Conservation (phyloP, 2,113 vertebrate species). For the Cariama cristata region DNA sequence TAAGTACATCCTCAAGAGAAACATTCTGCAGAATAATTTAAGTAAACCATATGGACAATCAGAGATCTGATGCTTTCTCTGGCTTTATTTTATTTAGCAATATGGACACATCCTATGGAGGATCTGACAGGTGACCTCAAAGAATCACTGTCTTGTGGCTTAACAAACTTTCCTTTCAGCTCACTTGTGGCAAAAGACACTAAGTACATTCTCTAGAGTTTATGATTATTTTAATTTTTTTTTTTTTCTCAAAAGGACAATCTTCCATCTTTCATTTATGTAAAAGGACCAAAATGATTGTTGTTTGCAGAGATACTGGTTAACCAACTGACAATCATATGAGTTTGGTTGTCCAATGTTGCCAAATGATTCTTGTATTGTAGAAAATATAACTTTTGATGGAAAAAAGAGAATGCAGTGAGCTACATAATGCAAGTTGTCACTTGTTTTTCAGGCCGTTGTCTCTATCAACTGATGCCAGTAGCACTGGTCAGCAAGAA, state of each 20-base stretch:
- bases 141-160: background rate
- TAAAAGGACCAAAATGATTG: background rate
- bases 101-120: background rate
- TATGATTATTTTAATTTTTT: background rate
- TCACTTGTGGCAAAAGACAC: background rate
- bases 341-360: background rate
- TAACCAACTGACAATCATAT: background rate
- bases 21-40: background rate
- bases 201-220: background rate
- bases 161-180: background rate
- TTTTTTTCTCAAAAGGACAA: background rate
- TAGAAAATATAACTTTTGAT: background rate
- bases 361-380: background rate
- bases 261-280: background rate
- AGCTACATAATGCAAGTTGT: background rate
- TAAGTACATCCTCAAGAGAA: background rate
- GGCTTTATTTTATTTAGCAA: background rate
- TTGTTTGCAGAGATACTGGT: background rate
- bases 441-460: background rate
- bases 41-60: background rate
- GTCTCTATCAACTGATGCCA: background rate
- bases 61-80: background rate
- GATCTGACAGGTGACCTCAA: background rate
- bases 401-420: background rate
- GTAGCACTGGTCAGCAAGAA: background rate